These are phyloP conservation scores for Nebria salina DNA, from an alignment of 2,888 invertebrate genomes.

Conservation along the genomic window DNA sequence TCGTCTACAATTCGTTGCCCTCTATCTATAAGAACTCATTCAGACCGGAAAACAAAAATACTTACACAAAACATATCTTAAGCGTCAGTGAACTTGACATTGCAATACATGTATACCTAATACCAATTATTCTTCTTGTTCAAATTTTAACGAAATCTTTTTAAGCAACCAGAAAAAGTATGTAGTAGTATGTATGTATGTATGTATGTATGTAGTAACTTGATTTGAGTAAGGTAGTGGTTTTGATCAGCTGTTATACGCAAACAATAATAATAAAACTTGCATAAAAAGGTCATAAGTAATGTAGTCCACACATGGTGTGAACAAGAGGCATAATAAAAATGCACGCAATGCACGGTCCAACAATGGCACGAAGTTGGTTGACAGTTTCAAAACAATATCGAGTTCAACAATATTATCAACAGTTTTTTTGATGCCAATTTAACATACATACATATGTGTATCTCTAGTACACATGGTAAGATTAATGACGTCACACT, in stretches of 20 bases:
- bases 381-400: conserved; percentile 9
- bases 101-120: no score
- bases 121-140: no score
- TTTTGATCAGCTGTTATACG: conserved; percentile 38
- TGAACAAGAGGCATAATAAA: neutral
- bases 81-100: no score
- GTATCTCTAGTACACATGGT: neutral
- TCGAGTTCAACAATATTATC: conserved; percentile 52
- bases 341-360: conserved; percentile 21
- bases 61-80: no score
- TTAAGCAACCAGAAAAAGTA: no score
- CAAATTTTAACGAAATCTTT: no score
- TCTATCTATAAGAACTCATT: neutral
- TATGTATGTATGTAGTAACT: neutral
- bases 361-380: neutral
- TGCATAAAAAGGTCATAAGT: neutral
- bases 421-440: conserved; percentile 53
- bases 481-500: conserved; percentile 53
- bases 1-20: neutral
- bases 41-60: no score
- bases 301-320: neutral
- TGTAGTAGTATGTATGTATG: no score
- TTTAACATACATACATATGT: no score
- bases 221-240: conserved; percentile 11
- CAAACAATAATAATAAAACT: conserved; percentile 20